phyloP scores from a whole-genome alignment of 64 coral and sea anemone species.

The Anthopleura sola region DNA sequence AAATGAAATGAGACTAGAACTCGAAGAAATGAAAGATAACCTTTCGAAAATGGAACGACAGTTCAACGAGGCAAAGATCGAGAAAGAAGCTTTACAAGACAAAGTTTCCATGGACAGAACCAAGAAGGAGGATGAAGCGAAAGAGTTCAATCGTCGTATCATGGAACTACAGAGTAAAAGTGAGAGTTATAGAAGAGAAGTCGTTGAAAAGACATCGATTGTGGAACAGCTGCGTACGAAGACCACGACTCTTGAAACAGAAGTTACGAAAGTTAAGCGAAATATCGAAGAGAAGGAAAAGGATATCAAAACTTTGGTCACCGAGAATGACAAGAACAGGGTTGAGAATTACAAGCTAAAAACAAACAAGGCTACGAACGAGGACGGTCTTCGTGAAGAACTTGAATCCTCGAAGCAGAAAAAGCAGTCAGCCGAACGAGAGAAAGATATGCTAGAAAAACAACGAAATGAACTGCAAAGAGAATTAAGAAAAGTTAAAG shows the following conservation, averaged over 20 bases:
- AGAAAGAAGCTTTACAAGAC: constrained; percentile 59
- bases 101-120: constrained; percentile 41
- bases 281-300: constrained; percentile 64
- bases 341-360: constrained; percentile 48
- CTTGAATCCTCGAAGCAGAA: constrained; percentile 89
- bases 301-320: constrained; percentile 31
- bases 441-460: constrained; percentile 69
- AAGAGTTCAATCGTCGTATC: constrained; percentile 64
- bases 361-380: constrained; percentile 11
- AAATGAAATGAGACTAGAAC: constrained; percentile 60
- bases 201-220: constrained; percentile 57
- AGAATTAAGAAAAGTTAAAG: constrained; percentile 70
- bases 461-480: constrained; percentile 75
- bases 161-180: constrained; percentile 62
- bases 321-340: constrained; percentile 56
- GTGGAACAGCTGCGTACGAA: constrained; percentile 57
- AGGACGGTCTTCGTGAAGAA: constrained; percentile 59
- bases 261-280: constrained; percentile 46
- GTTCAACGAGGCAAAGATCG: constrained; percentile 45
- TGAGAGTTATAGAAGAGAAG: constrained; percentile 80
- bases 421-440: constrained; percentile 67
- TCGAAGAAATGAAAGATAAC: constrained; percentile 41
- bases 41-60: constrained; percentile 58
- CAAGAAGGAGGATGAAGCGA: constrained; percentile 71
- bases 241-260: constrained; percentile 48